phyloP scores from a whole-genome alignment of 2,888 invertebrate species.

The Leptinotarsa haldemani region DNA sequence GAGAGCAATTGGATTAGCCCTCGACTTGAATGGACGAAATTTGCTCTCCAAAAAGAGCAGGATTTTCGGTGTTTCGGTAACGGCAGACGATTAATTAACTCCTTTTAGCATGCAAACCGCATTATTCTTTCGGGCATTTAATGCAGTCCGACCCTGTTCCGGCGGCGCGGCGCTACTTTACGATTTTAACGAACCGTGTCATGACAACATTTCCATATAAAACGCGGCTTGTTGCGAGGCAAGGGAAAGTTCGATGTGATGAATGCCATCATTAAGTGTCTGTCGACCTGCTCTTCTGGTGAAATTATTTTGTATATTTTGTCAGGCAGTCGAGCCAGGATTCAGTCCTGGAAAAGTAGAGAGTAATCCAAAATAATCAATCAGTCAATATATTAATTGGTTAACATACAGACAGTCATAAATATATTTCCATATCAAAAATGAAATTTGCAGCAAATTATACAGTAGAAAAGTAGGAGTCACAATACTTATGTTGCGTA shows the following conservation, averaged over 20 bases:
- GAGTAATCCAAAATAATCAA: no score
- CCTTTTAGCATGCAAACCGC: constrained; percentile 63
- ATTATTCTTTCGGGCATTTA: constrained; percentile 63
- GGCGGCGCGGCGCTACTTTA: constrained; percentile 62
- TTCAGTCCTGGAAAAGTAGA: no score
- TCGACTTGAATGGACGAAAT: constrained; percentile 43
- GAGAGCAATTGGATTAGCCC: background rate
- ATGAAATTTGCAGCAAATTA: no score
- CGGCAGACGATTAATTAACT: constrained; percentile 64
- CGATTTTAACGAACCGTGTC: constrained; percentile 66
- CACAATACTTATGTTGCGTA: no score
- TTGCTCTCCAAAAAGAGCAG: constrained; percentile 48
- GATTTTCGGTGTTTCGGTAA: constrained; percentile 57
- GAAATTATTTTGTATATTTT: constrained; percentile 26
- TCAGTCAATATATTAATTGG: no score
- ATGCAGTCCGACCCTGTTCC: constrained; percentile 62
- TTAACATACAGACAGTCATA: no score
- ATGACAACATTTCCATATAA: constrained; percentile 59
- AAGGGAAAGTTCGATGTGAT: constrained; percentile 58
- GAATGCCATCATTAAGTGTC: constrained; percentile 59
- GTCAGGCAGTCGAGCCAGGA: background rate
- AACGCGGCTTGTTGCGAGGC: constrained; percentile 47
- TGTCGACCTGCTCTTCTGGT: constrained; percentile 46
- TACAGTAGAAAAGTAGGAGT: no score
- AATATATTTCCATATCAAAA: no score